These are phyloP conservation scores for Myripristis jacobus DNA, from an alignment of 2,797 vertebrate species.

Conservation along the genomic window DNA sequence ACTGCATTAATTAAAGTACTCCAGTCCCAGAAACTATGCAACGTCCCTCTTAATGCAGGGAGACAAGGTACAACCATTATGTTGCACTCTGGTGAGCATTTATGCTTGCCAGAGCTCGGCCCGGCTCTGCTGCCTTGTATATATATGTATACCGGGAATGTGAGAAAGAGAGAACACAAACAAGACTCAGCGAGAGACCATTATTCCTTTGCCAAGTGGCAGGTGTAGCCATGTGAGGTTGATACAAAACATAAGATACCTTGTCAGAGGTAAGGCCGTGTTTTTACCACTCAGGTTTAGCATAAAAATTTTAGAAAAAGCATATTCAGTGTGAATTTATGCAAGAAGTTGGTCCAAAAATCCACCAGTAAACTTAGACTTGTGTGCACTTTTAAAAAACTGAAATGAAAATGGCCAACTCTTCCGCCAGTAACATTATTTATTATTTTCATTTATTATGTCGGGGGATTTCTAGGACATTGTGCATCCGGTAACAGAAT, in stretches of 20 bases:
- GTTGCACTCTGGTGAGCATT: constrained; percentile 54
- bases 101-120: constrained; percentile 32
- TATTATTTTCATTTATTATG: no score
- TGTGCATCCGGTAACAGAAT: constrained; percentile 6
- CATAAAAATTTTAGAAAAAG: not conserved
- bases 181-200: constrained; percentile 9
- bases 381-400: not conserved
- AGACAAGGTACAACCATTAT: constrained; percentile 64
- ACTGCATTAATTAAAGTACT: constrained; percentile 74
- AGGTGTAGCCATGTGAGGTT: constrained; percentile 11
- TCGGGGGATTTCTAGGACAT: not conserved
- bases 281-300: not conserved
- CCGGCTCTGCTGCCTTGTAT: constrained; percentile 18
- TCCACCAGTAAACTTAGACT: no score
- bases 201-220: constrained; percentile 12
- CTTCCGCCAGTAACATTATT: not conserved
- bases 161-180: constrained; percentile 3
- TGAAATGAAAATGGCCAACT: not conserved
- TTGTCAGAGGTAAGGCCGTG: not conserved
- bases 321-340: no score
- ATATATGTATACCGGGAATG: constrained; percentile 19
- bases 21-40: constrained; percentile 49
- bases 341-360: no score
- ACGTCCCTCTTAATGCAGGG: constrained; percentile 63
- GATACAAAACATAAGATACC: not conserved